These are phyloP conservation scores for Malacoraja senta DNA, from an alignment of 2,797 vertebrate species.

Conservation along the genomic window DNA sequence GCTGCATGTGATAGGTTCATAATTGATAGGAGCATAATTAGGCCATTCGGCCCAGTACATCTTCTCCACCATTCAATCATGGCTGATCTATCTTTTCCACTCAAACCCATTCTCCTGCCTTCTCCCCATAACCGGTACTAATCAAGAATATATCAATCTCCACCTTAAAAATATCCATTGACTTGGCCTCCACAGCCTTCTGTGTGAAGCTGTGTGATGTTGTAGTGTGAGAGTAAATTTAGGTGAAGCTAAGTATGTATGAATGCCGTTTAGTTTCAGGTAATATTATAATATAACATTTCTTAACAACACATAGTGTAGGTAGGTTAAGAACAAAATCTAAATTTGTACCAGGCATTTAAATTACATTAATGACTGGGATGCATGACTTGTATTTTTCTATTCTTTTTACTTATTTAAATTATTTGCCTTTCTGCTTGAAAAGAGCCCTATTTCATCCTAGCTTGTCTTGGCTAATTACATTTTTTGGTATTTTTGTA, in stretches of 20 bases:
- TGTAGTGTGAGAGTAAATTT: background rate
- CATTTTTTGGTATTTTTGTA: background rate
- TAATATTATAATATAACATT: background rate
- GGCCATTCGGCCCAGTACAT: too few species aligned
- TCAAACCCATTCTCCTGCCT: too few species aligned
- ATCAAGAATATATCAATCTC: too few species aligned
- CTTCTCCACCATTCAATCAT: too few species aligned
- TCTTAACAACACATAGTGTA: background rate
- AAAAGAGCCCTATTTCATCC: background rate
- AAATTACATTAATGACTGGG: background rate
- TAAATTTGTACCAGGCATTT: background rate
- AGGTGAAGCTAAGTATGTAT: background rate
- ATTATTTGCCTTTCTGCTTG: background rate
- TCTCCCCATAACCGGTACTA: too few species aligned
- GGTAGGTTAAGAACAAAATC: background rate
- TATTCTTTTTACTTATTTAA: background rate
- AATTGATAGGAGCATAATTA: too few species aligned
- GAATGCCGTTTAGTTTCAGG: background rate
- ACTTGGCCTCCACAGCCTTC: too few species aligned
- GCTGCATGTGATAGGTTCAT: background rate
- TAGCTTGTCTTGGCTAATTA: background rate
- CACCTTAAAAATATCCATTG: too few species aligned
- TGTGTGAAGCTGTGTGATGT: background rate
- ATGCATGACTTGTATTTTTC: conserved; percentile 1
- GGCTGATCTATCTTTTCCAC: too few species aligned